Base-by-base conservation (phyloP, 2,888 invertebrate species). In the Cephus sareptanus region DNA sequence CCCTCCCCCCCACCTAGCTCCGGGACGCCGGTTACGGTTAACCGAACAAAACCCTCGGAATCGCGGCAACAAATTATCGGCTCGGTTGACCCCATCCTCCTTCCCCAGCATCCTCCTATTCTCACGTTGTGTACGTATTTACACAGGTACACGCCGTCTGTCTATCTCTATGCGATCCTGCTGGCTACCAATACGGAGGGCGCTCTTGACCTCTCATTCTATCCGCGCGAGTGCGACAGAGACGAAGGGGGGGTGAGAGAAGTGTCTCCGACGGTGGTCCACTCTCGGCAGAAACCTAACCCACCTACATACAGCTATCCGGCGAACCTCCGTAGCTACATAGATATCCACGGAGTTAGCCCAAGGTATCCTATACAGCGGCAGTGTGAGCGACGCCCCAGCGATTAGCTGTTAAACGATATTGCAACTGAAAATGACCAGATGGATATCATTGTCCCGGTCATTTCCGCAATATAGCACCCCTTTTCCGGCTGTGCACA, bases 21-120 rank as follows among this genome's bases (percentile, higher is more conserved):
- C 83, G 85, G 81, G 83, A 84, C 83, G 83, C 86, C 85, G 83
- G 83, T 87, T 86, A 86, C 85, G 87, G 87, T 87, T 87, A 87
- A 86, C 87, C 87, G 85, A 86, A 85, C 83, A 82, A 84, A 84
- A 85, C 87, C 86, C 85, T 85, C 84, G 82, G 85, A 87, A 85
- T 85, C 87, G 85, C 83, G 82, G 83, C 83, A 82, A 83, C 82
- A 85, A 85, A 83, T 87, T 88, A 87, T 87, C 88, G 85, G 83
- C 83, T 85, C 85, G 83, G 84, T 87, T 84, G 85, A 84, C 84
- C 82, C 83, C 79, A 23, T 56, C 56, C 23, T 56, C 56, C 56
- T 56, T 56, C 23, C 6, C 0, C 23, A 56, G 56, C 56, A 23
- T 56, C 56, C 56, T 23, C 23, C 56, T 56, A 56, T 56, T 56